Evolutionary conservation across 2,797 vertebrate species (phyloP).

Genomic region (Poeciliopsis infans): DNA sequence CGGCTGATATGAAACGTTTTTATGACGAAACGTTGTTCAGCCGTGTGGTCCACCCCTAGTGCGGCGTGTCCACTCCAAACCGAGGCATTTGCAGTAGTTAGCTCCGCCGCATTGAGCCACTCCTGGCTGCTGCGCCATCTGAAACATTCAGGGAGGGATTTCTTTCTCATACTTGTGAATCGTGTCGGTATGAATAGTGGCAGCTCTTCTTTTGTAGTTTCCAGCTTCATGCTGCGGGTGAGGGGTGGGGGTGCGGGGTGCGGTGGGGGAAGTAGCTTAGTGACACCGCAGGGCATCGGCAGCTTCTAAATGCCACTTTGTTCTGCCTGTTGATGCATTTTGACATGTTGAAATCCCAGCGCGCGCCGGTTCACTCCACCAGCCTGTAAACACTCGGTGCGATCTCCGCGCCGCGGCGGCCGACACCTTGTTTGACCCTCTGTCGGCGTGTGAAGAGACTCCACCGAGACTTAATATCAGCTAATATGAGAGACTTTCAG

Average conservation of each 20-base stretch:
- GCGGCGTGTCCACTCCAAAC: background rate
- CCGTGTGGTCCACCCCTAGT: no score
- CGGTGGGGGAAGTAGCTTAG: constrained; percentile 12
- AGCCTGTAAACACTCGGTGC: constrained; percentile 49
- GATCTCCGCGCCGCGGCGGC: constrained; percentile 25
- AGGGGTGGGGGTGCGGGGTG: no score
- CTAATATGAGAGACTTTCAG: constrained; percentile 46
- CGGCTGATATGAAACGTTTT: no score
- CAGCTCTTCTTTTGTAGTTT: constrained; percentile 13
- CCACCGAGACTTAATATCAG: constrained; percentile 50
- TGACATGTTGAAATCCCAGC: constrained; percentile 62
- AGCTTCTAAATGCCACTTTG: constrained; percentile 59
- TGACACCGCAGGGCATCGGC: constrained; percentile 37
- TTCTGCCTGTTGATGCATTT: constrained; percentile 55
- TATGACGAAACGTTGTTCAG: no score
- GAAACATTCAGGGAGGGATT: background rate
- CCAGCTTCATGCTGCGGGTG: constrained; percentile 6
- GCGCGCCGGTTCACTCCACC: constrained; percentile 38
- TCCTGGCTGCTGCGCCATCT: background rate
- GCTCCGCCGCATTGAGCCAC: background rate
- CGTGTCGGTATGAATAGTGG: background rate
- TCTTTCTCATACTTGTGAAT: constrained; percentile 2
- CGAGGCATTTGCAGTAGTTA: background rate
- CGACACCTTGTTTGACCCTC: constrained; percentile 58
- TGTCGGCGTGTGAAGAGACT: constrained; percentile 34